Base-by-base conservation (phyloP, 1,140 invertebrate species). In the Leptinotarsa lineolata region DNA sequence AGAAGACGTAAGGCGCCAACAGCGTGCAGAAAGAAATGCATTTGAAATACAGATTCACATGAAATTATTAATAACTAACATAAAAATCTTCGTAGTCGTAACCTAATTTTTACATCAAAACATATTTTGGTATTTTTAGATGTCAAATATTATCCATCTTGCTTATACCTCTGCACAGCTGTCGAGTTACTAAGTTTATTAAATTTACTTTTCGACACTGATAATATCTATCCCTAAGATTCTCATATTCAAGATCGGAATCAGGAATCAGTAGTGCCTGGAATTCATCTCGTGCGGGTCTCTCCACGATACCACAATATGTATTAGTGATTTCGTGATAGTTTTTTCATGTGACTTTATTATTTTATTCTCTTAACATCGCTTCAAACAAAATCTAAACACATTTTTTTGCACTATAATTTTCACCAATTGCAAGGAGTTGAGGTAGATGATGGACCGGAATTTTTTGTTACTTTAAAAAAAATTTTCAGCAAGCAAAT, bases 51-150 rank as follows among this genome's bases (percentile, higher is more conserved):
- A 18, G 30, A 71, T 61, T 18, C 59, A 24, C 18, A 39, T 22
- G 68, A 73, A 64, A 75, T 75, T 76, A 76, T 76, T 73, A 69
- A 76, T 76, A 76, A 63, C 46, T 16, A 39, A 45, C 65, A 75
- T 74, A 72, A 78, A 73, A 72, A 73, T 72, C 59, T 65, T 76
- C 75, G 21, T 68, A 39, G 70, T 68, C 65, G 65, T 68, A 81
- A 78, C 74, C 79, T 75, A 79, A 79, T 80, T 79, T 81, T 81
- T 78, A 80, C 76, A 75, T 76, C 68, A 76, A 76, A 79, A 78
- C 79, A 80, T 79, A 79, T 80, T 76, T 80, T 70, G 78, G 65
- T 83, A 83, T 83, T 82, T 83, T 83, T 83, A 82, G 82, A 82
- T 77, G 74, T 82, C 79, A 81, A 78, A 81, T 82, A 80, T 82